Evolutionary conservation across 2,797 vertebrate genomes (phyloP).

Genomic region (Pipistrellus nathusii): DNA sequence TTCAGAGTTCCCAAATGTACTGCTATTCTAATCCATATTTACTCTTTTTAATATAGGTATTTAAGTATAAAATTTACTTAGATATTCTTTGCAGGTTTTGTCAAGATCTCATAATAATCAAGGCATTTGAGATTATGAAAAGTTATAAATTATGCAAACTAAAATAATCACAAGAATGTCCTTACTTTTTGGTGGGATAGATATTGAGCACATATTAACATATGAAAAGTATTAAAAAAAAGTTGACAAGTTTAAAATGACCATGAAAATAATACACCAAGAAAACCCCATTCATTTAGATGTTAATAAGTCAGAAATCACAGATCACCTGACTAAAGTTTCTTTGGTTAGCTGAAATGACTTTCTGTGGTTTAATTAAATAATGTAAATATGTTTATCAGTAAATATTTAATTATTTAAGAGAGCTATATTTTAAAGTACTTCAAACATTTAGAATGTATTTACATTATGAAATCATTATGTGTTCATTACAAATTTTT

Average conservation of each 20-base stretch:
- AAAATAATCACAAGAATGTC: neutral
- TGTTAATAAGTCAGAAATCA: constrained; percentile 15
- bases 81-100: neutral
- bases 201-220: neutral
- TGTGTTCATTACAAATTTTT: neutral
- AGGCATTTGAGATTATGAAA: neutral
- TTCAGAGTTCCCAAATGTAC: neutral
- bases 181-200: neutral
- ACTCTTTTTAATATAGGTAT: neutral
- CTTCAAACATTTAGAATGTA: neutral
- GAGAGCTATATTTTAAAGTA: neutral
- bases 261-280: neutral
- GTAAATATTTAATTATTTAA: neutral
- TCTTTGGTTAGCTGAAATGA: neutral
- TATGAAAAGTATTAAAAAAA: neutral
- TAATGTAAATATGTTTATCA: neutral
- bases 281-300: neutral
- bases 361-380: neutral
- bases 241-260: neutral
- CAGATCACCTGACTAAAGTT: neutral
- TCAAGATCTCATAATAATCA: neutral
- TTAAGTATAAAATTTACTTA: neutral
- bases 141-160: neutral
- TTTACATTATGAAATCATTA: neutral
- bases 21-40: neutral